A percentile compares a stretch with the other conserved stretches of the same genome.
phyloP scores from a whole-genome alignment of 2,888 invertebrate genomes.

The Bruchidius siliquastri region DNA sequence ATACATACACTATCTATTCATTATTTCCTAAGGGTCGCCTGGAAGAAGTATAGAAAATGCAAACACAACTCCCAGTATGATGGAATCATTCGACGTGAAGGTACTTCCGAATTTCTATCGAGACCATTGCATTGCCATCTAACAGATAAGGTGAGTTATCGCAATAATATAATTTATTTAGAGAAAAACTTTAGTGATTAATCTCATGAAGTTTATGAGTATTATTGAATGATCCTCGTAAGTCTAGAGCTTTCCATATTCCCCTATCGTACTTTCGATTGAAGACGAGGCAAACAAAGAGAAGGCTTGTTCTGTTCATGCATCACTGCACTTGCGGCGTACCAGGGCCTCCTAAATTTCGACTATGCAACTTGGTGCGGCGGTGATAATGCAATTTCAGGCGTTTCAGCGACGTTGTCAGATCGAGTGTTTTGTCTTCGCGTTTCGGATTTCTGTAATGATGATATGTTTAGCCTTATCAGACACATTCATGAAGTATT shows the following conservation, averaged over 20 bases:
- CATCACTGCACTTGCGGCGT: neutral
- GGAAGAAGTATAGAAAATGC: conserved; percentile 52
- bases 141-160: conserved; percentile 41
- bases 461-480: too few species aligned
- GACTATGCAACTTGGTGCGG: neutral
- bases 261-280: neutral
- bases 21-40: conserved; percentile 48
- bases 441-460: neutral
- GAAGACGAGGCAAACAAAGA: neutral
- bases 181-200: too few species aligned
- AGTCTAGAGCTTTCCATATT: neutral
- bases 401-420: neutral
- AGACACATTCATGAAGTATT: too few species aligned
- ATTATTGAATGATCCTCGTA: conserved; percentile 1
- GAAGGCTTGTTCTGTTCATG: neutral
- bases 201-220: too few species aligned
- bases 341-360: neutral
- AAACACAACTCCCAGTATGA: conserved; percentile 47
- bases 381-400: neutral
- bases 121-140: conserved; percentile 44
- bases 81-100: conserved; percentile 46
- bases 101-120: conserved; percentile 43
- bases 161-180: too few species aligned
- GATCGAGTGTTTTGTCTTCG: neutral
- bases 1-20: too few species aligned